These are phyloP conservation scores for Polyodon spathula DNA, from an alignment of 2,113 vertebrate genomes.

Conservation along the genomic window DNA sequence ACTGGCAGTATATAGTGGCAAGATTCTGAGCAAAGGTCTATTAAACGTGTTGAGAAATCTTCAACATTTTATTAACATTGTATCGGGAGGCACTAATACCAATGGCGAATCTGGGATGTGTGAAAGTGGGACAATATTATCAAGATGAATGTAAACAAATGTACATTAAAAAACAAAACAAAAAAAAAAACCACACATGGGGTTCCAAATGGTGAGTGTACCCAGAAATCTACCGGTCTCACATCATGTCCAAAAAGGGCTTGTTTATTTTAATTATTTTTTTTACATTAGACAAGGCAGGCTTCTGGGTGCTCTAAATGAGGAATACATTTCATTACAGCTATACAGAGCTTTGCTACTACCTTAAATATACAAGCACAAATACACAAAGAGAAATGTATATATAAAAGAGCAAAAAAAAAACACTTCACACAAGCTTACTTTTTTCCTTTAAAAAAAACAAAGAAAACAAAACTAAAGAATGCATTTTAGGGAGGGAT, in stretches of 20 bases:
- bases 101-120: too few relatives aligned
- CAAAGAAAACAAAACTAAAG: constrained; percentile 44
- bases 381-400: constrained; percentile 63
- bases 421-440: constrained; percentile 57
- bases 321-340: constrained; percentile 60
- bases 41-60: too few relatives aligned
- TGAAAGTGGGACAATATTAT: too few relatives aligned
- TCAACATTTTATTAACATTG: too few relatives aligned
- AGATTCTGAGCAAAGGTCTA: too few relatives aligned
- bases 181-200: constrained; percentile 62
- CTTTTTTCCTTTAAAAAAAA: constrained; percentile 50
- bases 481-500: constrained; percentile 54
- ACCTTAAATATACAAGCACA: constrained; percentile 73
- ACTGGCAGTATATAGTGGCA: too few relatives aligned
- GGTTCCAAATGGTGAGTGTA: constrained; percentile 50
- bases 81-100: too few relatives aligned
- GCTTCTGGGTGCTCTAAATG: constrained; percentile 49
- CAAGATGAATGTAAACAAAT: constrained; percentile 25
- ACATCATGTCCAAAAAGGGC: constrained; percentile 42
- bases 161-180: too few relatives aligned
- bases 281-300: constrained; percentile 58
- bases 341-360: constrained; percentile 67
- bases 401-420: constrained; percentile 39
- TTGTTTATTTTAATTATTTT: constrained; percentile 17
- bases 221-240: constrained; percentile 48